phyloP scores from a whole-genome alignment of 2,888 invertebrate species.

The Cactoblastis cactorum region DNA sequence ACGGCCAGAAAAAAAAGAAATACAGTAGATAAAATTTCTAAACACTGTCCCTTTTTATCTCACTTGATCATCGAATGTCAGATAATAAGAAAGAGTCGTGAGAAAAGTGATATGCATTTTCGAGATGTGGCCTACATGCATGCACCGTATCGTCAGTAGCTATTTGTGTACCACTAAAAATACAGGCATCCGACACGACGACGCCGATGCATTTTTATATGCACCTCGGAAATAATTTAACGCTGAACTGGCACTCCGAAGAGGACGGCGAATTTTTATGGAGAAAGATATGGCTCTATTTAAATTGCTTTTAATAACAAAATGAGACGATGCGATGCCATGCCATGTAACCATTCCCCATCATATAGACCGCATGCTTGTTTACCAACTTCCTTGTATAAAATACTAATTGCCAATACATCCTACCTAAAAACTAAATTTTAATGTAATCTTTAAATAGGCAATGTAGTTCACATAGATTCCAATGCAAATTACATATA shows the following conservation, averaged over 20 bases:
- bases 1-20: too few relatives aligned
- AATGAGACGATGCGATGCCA: too few relatives aligned
- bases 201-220: conserved; percentile 63
- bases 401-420: too few relatives aligned
- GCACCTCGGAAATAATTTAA: conserved; percentile 7
- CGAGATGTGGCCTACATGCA: neutral
- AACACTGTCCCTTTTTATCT: neutral
- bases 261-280: neutral
- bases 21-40: too few relatives aligned
- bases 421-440: neutral
- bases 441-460: neutral
- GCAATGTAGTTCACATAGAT: neutral
- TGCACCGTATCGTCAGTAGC: conserved; percentile 35
- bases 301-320: neutral
- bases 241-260: neutral
- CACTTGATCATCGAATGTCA: neutral
- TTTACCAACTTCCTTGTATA: too few relatives aligned
- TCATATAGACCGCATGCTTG: too few relatives aligned
- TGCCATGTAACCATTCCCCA: too few relatives aligned
- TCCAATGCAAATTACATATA: neutral
- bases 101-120: neutral
- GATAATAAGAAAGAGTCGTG: neutral
- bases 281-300: neutral
- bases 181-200: conserved; percentile 44
- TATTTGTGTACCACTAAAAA: conserved; percentile 66